Base-by-base conservation (phyloP, 1,140 invertebrate genomes). In the Penaeus chinensis region DNA sequence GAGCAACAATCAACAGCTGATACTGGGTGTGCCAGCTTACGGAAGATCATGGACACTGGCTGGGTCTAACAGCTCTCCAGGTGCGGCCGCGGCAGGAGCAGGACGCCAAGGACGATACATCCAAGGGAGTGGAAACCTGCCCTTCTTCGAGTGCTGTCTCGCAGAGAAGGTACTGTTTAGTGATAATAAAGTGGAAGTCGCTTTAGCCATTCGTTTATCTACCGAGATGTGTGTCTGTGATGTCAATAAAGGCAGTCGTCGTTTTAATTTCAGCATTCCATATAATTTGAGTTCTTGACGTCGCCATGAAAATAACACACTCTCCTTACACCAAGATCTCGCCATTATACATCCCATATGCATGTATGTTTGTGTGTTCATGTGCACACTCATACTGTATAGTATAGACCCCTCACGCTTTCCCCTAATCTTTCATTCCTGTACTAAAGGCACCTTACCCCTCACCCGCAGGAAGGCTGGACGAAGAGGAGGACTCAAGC, bases 101-200 rank as follows among this genome's bases (percentile, higher is more conserved):
- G 97, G 97, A 7, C 93, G 93, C 42, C 93, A 96, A 3, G 97
- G 97, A 8, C 95, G 96, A 90, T 96, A 95, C 87, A 98, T 97
- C 0, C 95, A 95, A 82, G 96, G 98, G 92, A 95, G 96, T 1
- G 97, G 97, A 90, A 97, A 97, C 95, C 92, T 98, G 85, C 94
- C 96, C 3, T 97, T 96, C 91, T 96, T 96, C 91, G 97, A 99
- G 93, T 96, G 97, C 87, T 97, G 96, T 90, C 93, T 95, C 22
- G 94, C 94, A 93, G 93, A 95, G 37, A 42, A 42, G 37, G 37
- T 42, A 42, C 37, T 42, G 4, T 42, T 7, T 2, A 42, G 37
- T 42, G 37, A 42, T 93, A 93, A 92, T 47, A 32, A 84, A 32
- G 11, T 61, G 32, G n/a, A 84, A 32, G 11, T 61, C 61, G n/a